Evolutionary conservation across 2,888 invertebrate species (phyloP), one percentile per base, ranked within the genome.

Genomic region (Lasioglossum pauxillum): DNA sequence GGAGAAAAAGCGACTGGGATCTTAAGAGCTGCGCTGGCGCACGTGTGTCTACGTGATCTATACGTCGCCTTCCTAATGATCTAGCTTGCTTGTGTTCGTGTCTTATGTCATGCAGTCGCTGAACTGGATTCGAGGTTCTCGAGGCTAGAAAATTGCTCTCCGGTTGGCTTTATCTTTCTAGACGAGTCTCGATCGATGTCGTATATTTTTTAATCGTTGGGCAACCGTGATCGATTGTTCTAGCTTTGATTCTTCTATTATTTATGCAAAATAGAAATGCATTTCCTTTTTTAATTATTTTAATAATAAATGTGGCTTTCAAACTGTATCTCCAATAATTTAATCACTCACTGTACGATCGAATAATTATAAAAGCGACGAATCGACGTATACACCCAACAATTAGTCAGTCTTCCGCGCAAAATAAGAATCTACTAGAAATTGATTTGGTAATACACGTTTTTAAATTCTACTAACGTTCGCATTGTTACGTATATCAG

Each of bases 81-180:
- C 73, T 31, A 23, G 16, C 5, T 12, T 64, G 41, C 8, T 23
- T 35, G 78, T 73, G 78, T 73, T 60, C 19, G 73, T 64, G 57
- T 75, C 79, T 86, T 86, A 86, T 86, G 86, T 86, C 86, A 86
- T 16, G 73, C 35, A 67, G 67, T n/a, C 57, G 82, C 14, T 81
- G 72, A 78, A 75, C 81, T 69, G 76, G 85, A 78, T 81, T 75
- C 53, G 75, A 84, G n/a, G 67, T 60, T 27, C 12, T 31, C 19
- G 27, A 71, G 46, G 23, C 19, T 73, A 64, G 85, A 53, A 78
- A 76, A 82, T 74, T 46, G 53, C n/a, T 78, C n/a, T 14, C 64
- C 64, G 14, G 64, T 10, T 14, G 5, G 7, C 27, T 46, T 76
- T 31, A 71, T 79, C 53, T 71, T 5, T 38, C 38, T 75, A 27